Evolutionary conservation across 2,797 vertebrate species (phyloP).

Genomic region (Smutsia temminckii): DNA sequence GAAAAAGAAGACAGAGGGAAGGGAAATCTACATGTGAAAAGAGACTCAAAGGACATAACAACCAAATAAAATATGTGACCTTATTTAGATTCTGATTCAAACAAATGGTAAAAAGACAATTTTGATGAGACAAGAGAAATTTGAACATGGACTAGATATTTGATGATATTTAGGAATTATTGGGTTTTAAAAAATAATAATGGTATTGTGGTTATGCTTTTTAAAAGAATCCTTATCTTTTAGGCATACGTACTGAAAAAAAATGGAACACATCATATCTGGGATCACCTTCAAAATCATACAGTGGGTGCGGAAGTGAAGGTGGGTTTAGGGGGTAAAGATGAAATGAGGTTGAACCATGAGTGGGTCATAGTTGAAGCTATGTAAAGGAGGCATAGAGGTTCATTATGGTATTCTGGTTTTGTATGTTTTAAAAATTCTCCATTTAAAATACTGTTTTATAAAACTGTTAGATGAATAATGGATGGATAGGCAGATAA

Average conservation of each 20-base stretch:
- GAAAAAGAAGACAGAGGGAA: not conserved
- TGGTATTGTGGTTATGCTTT: conserved; percentile 1
- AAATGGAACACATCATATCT: not conserved
- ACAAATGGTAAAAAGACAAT: not conserved
- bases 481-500: not conserved
- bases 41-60: not conserved
- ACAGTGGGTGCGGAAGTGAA: not conserved
- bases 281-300: conserved; percentile 21
- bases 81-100: not conserved
- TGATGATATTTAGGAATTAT: not conserved
- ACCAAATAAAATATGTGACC: not conserved
- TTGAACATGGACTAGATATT: not conserved
- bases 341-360: not conserved
- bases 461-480: not conserved
- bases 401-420: not conserved
- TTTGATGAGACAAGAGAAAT: conserved; percentile 30
- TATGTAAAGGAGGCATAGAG: not conserved
- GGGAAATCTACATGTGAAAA: not conserved
- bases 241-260: not conserved
- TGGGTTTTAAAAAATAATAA: not conserved
- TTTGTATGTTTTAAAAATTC: conserved; percentile 28
- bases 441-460: not conserved
- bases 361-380: not conserved
- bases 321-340: not conserved
- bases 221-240: conserved; percentile 46